Base-by-base conservation (phyloP, 2,888 invertebrate genomes). In the Platycheirus rosarum region DNA sequence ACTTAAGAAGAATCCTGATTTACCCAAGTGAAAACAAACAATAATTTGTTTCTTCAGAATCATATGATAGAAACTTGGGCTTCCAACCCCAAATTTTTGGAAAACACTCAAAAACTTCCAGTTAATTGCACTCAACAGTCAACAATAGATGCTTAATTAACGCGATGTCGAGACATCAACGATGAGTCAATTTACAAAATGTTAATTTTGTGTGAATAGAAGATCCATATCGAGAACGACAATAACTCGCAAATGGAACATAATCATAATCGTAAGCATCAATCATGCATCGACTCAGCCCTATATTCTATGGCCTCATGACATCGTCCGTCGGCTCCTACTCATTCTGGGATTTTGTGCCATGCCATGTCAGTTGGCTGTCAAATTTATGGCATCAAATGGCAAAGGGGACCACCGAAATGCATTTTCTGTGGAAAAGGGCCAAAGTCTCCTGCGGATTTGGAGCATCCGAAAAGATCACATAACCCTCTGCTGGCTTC, bases 231-330 rank as follows among this genome's bases (percentile, higher is more conserved):
- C 32, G 37, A 26, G n/a, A n/a, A n/a, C n/a, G n/a, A n/a, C n/a
- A n/a, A n/a, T n/a, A n/a, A n/a, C n/a, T n/a, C n/a, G 8, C 26
- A 44, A 44, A 60, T 14, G 20, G 16, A 51, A 44, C 55, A 73
- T 77, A 82, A 71, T 70, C 77, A 70, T 70, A 70, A 80, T 76
- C 60, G 76, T 76, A 63, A 71, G 46, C 80, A 80, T 80, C 80
- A 80, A 76, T 80, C 82, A 82, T 71, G 46, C 46, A 66, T 66
- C 60, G 62, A 48, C 60, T 37, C 40, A 60, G 13, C 32, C 32
- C 8, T n/a, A 46, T 11, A 7, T 13, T 20, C 5, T 16, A 51
- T 70, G 32, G 29, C 65, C 55, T 44, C 11, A 48, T n/a, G 14
- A 29, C 29, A 65, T 48, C 55, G 32, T 49, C 40, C 16, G 40